Evolutionary conservation across 2,797 vertebrate genomes (phyloP).

Genomic region (Sebastes paucispinis): DNA sequence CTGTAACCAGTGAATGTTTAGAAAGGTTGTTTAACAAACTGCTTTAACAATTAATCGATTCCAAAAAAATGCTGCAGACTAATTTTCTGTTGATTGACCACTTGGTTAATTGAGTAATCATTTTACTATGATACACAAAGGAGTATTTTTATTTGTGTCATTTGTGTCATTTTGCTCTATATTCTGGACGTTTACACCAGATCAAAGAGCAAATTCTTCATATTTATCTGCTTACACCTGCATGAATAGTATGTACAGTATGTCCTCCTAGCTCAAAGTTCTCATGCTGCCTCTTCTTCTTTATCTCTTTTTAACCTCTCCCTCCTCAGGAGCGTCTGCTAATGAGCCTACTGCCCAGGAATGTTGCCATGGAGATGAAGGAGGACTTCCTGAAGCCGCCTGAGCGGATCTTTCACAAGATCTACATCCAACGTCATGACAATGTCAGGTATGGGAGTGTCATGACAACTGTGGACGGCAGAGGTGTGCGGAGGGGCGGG

Average conservation of each 20-base stretch:
- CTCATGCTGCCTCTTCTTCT: conserved; percentile 26
- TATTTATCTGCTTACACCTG: too few relatives aligned
- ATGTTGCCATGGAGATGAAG: conserved; percentile 99
- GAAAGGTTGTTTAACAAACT: too few relatives aligned
- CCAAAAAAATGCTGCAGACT: too few relatives aligned
- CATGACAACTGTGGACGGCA: conserved; percentile 66
- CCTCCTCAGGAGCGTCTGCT: conserved; percentile 89
- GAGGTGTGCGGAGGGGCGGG: neutral
- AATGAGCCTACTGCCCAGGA: conserved; percentile 95
- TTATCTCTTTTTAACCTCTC: conserved; percentile 10
- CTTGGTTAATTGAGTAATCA: too few relatives aligned
- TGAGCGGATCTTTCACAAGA: conserved; percentile 97
- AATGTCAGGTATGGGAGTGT: conserved; percentile 90
- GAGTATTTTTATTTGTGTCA: too few relatives aligned
- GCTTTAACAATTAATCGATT: too few relatives aligned
- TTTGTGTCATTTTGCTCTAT: too few relatives aligned
- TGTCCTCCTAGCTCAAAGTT: conserved; percentile 10
- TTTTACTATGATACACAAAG: too few relatives aligned
- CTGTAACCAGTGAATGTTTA: too few relatives aligned
- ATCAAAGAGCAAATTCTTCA: too few relatives aligned
- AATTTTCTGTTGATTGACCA: too few relatives aligned
- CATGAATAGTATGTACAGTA: neutral
- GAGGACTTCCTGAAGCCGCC: conserved; percentile 97
- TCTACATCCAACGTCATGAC: conserved; percentile 97
- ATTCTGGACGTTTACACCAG: too few relatives aligned